phyloP scores from a whole-genome alignment of 2,888 invertebrate genomes.

The Lasioglossum lativentre region DNA sequence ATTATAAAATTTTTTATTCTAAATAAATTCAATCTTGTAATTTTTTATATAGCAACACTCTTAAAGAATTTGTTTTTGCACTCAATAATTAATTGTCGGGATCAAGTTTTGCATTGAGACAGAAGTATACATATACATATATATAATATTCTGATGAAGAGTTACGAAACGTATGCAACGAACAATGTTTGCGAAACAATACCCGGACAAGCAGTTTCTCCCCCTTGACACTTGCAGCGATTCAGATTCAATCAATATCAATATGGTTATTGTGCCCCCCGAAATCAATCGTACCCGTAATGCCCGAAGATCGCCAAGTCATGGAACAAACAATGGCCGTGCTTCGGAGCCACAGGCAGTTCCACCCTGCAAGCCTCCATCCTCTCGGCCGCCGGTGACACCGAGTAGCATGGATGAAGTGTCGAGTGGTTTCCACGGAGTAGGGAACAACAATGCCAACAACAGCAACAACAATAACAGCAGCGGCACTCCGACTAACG shows the following conservation, averaged over 20 bases:
- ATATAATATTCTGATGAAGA: not conserved
- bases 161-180: not conserved
- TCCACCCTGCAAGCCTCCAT: constrained; percentile 83
- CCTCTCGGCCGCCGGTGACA: constrained; percentile 81
- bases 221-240: constrained; percentile 10
- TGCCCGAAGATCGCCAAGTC: constrained; percentile 74
- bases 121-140: not conserved
- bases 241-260: constrained; percentile 4
- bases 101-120: not conserved
- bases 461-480: constrained; percentile 68
- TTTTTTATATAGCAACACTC: too few relatives aligned
- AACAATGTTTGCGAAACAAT: not conserved
- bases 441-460: constrained; percentile 70
- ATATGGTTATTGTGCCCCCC: constrained; percentile 12
- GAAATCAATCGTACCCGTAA: constrained; percentile 39
- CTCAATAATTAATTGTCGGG: not conserved
- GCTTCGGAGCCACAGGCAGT: constrained; percentile 79
- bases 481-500: constrained; percentile 77
- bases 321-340: constrained; percentile 79
- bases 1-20: too few relatives aligned
- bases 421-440: constrained; percentile 63
- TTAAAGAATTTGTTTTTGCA: not conserved
- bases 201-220: not conserved
- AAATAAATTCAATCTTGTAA: too few relatives aligned
- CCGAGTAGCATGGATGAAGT: constrained; percentile 78